Conservation (phyloP, 2,797 vertebrate genomes). For the Australoheros facetus region DNA sequence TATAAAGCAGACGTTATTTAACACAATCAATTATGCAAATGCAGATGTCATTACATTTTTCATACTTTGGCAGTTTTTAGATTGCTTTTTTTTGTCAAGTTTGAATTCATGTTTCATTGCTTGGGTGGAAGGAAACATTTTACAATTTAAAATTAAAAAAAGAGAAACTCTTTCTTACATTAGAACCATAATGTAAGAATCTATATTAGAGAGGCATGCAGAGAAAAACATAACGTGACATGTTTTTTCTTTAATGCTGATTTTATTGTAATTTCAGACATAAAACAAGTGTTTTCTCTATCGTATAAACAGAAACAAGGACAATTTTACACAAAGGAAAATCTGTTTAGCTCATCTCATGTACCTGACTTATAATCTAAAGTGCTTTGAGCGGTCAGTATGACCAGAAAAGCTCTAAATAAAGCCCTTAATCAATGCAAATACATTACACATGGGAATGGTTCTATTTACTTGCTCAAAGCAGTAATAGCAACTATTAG, state of each 20-base stretch:
- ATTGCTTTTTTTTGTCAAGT: no score
- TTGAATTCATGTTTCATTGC: background rate
- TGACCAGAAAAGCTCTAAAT: no score
- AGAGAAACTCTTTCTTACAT: background rate
- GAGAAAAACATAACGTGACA: background rate
- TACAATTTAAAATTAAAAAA: background rate
- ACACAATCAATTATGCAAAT: background rate
- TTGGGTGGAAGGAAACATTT: background rate
- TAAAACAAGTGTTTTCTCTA: background rate
- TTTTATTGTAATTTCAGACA: background rate
- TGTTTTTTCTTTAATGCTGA: background rate
- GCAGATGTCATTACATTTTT: background rate
- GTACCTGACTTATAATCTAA: background rate
- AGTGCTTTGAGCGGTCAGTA: background rate
- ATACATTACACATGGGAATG: no score
- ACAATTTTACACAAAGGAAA: background rate
- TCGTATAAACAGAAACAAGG: background rate
- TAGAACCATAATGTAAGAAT: background rate
- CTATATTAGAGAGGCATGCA: background rate
- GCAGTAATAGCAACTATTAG: no score
- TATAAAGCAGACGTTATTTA: background rate
- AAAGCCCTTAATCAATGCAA: no score
- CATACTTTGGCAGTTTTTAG: background rate
- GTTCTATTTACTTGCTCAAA: background rate
- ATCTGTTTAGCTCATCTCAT: background rate